Evolutionary conservation across 2,797 vertebrate genomes (phyloP).

Genomic region (Cetoscarus ocellatus): DNA sequence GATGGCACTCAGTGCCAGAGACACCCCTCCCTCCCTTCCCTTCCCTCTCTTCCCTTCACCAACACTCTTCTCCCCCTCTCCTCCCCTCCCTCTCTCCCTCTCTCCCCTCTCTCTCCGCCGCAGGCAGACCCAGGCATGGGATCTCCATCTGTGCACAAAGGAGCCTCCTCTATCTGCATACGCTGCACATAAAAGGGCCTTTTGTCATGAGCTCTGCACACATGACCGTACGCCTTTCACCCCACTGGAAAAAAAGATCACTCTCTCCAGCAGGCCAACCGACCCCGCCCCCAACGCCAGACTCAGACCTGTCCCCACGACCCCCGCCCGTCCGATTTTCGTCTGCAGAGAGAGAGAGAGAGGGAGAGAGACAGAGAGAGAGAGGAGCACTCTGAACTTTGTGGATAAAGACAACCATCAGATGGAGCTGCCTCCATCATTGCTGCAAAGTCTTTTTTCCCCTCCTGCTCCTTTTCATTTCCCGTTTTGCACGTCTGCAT

Average conservation of each 20-base stretch:
- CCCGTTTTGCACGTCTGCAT: constrained; percentile 33
- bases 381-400: constrained; percentile 60
- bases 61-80: constrained; percentile 54
- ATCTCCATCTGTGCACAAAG: constrained; percentile 87
- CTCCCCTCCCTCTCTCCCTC: constrained; percentile 7
- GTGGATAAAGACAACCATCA: constrained; percentile 61
- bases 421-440: constrained; percentile 62
- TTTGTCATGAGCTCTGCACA: constrained; percentile 87
- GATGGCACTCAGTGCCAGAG: constrained; percentile 81
- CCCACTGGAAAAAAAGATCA: constrained; percentile 75
- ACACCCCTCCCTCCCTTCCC: constrained; percentile 64
- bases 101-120: constrained; percentile 70
- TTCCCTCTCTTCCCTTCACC: constrained; percentile 61
- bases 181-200: constrained; percentile 88
- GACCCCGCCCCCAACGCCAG: constrained; percentile 76
- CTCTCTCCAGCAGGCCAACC: constrained; percentile 68
- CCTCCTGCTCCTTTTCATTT: constrained; percentile 41
- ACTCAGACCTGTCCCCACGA: constrained; percentile 61
- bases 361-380: constrained; percentile 38
- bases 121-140: constrained; percentile 84
- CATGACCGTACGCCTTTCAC: constrained; percentile 86
- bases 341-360: constrained; percentile 45
- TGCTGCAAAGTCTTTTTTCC: constrained; percentile 34
- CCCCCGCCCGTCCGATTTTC: constrained; percentile 60
- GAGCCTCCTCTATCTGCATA: constrained; percentile 89